Conservation (phyloP, 2,113 vertebrate genomes). For the Sinocyclocheilus anophthalmus region DNA sequence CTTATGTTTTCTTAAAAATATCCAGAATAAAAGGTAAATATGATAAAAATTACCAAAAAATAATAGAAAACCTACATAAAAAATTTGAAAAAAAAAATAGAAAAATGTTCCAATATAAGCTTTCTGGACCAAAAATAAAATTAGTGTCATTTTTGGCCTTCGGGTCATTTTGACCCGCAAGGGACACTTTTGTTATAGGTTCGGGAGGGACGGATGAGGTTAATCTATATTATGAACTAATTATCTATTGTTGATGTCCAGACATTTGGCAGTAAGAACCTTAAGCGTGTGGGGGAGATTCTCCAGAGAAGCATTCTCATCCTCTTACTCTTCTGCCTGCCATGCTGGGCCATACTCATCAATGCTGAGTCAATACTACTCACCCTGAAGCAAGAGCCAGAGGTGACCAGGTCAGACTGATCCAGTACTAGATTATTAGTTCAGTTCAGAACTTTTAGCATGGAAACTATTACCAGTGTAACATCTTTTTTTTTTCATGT, state of each 20-base stretch:
- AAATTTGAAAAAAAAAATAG: no score
- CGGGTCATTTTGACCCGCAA: no score
- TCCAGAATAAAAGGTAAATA: no score
- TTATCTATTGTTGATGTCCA: conserved; percentile 58
- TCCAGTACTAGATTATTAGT: not conserved
- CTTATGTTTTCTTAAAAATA: no score
- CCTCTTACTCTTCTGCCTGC: conserved; percentile 87
- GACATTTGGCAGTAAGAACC: conserved; percentile 86
- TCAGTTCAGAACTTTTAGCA: not conserved
- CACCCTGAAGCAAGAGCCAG: conserved; percentile 78
- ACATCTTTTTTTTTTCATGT: no score
- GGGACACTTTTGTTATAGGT: no score
- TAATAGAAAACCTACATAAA: no score
- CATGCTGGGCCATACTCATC: conserved; percentile 90
- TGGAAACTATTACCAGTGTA: not conserved
- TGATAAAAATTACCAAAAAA: no score
- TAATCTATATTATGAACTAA: not conserved
- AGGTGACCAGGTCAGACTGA: conserved; percentile 83
- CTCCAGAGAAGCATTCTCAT: conserved; percentile 84
- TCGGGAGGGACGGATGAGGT: no score
- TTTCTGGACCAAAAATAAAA: no score
- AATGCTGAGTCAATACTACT: conserved; percentile 83
- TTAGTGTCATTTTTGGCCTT: no score
- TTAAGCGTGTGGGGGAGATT: conserved; percentile 89
- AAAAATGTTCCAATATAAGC: no score